Evolutionary conservation across 2,797 vertebrate species (phyloP), one percentile per base, ranked within the genome.

Genomic region (Hippocampus kuda): DNA sequence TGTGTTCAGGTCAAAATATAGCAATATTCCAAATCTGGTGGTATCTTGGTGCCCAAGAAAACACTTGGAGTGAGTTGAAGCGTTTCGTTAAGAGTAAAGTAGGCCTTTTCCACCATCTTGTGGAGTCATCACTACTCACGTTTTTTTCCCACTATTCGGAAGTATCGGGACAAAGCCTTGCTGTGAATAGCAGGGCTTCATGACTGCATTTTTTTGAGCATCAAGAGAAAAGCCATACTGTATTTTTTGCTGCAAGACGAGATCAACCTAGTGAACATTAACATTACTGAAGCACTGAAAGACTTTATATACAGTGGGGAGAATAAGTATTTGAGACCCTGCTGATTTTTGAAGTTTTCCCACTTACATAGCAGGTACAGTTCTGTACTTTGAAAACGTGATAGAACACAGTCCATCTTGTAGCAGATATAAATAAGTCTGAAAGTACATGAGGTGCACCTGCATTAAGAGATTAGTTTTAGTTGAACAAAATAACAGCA

Each of bases 211-310:
- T 38, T 62, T 44, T 38, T 42, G 18, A 63, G n/a, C n/a, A 48
- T 26, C 15, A 26, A 26, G 12, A 26, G n/a, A 48, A 46, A 48
- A 24, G 10, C 1, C 15, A 13, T 8, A 46, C n/a, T 46, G 42
- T 65, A 65, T 53, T 42, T 60, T 46, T 57, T 70, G 24, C 66
- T 80, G 53, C n/a, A 49, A 59, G 34, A 71, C 61, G 77, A 71
- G 54, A 74, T 77, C 51, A 75, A 72, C 54, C 65, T 53, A 38
- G 24, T 68, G 46, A 75, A 77, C 24, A 18, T 61, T 8, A 27
- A 59, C 65, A n/a, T 75, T 66, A 54, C 64, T 68, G 70, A 73
- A 77, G 80, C 78, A 81, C 80, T 82, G 76, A 85, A 77, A 74
- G 22, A 68, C 62, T 44, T 12, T n/a, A 0, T 66, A 22, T 67